phyloP scores from a whole-genome alignment of 1,140 invertebrate genomes.

The Drosophila malerkotliana region DNA sequence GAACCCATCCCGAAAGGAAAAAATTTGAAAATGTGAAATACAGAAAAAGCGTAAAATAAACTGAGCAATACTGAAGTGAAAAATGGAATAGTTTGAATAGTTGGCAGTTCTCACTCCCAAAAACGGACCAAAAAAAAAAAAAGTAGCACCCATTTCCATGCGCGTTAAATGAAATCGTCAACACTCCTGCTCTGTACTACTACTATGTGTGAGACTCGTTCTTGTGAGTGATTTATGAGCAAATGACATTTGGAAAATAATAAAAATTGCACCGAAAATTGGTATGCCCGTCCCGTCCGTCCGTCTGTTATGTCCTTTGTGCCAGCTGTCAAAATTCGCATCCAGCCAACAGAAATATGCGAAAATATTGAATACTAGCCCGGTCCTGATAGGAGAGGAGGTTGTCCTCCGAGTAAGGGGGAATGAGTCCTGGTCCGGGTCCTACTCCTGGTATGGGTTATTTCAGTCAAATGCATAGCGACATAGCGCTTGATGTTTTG shows the following conservation, averaged over 20 bases:
- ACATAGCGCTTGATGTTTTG: slow-evolving; percentile 56
- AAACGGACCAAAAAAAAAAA: slow-evolving; percentile 1
- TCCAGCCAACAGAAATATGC: slow-evolving; percentile 34
- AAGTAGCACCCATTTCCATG: slow-evolving; percentile 12
- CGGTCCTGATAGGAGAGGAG: neutral
- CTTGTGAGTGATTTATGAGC: slow-evolving; percentile 68
- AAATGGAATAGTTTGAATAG: slow-evolving; percentile 31
- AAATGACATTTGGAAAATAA: slow-evolving; percentile 74
- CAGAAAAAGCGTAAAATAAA: slow-evolving; percentile 9
- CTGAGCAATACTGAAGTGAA: slow-evolving; percentile 16
- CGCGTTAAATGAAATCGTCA: slow-evolving; percentile 61
- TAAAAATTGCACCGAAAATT: slow-evolving; percentile 65
- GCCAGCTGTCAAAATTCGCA: slow-evolving; percentile 57
- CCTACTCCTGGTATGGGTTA: neutral
- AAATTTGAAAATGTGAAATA: neutral
- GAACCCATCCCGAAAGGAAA: too few species aligned
- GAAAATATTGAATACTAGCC: slow-evolving; percentile 1
- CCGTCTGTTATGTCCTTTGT: slow-evolving; percentile 12
- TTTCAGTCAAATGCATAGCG: slow-evolving; percentile 48
- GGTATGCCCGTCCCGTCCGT: slow-evolving; percentile 32
- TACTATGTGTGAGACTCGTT: slow-evolving; percentile 12
- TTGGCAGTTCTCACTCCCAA: slow-evolving; percentile 10
- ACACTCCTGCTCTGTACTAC: slow-evolving; percentile 20
- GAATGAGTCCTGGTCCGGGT: too few species aligned
- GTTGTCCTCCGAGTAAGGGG: neutral